Conservation (phyloP, 2,888 invertebrate species). For the Smittia sp. region DNA sequence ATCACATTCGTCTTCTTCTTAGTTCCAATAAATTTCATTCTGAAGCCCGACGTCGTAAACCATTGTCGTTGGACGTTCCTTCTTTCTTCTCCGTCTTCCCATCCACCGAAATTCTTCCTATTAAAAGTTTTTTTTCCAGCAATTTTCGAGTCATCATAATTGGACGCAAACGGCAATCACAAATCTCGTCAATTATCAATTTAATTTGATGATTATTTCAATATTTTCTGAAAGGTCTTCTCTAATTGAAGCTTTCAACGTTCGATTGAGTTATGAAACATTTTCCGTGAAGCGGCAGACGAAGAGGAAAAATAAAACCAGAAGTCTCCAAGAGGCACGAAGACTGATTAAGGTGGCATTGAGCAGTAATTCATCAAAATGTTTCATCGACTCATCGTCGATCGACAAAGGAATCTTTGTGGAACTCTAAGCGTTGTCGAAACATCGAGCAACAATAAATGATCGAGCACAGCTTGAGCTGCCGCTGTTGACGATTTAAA, state of each 20-base stretch:
- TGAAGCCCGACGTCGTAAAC: not conserved
- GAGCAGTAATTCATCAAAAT: constrained; percentile 13
- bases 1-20: not conserved
- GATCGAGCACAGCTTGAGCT: not conserved
- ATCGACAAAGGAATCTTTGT: not conserved
- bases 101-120: not conserved
- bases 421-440: not conserved
- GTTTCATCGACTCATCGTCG: not conserved
- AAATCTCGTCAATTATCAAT: constrained; percentile 39
- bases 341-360: not conserved
- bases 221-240: constrained; percentile 11
- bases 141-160: constrained; percentile 15
- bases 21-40: not conserved
- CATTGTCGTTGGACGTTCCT: not conserved
- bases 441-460: not conserved
- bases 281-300: not conserved
- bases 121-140: not conserved
- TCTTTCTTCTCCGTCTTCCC: not conserved
- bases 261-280: constrained; percentile 39
- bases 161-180: constrained; percentile 34
- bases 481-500: not conserved
- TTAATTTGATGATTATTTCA: constrained; percentile 39
- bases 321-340: constrained; percentile 2
- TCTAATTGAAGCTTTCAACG: constrained; percentile 12
- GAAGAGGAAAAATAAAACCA: not conserved